phyloP scores from a whole-genome alignment of 1,140 invertebrate species.

The Pseudomyrmex dendroicus region DNA sequence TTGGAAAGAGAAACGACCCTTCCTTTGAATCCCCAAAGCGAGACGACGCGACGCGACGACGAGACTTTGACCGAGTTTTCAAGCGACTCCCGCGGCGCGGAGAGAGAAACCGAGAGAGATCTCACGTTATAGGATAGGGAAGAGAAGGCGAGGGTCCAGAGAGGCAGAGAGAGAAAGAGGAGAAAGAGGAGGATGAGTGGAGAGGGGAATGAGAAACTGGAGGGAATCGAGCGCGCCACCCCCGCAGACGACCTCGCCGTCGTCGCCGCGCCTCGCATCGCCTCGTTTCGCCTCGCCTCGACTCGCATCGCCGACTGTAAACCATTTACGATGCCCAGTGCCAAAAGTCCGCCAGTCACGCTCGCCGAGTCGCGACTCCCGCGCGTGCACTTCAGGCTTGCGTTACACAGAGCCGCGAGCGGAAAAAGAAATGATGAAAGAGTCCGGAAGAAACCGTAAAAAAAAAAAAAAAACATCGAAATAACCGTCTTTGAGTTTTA shows the following conservation, averaged over 20 bases:
- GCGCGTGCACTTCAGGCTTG: constrained; percentile 37
- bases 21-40: constrained; percentile 76
- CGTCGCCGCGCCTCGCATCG: constrained; percentile 68
- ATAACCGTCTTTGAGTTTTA: neutral
- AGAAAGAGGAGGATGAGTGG: constrained; percentile 56
- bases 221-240: constrained; percentile 34
- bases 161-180: constrained; percentile 42
- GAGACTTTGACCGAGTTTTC: constrained; percentile 76
- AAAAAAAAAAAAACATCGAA: neutral
- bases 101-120: constrained; percentile 59
- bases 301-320: constrained; percentile 72
- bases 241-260: constrained; percentile 71
- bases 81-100: constrained; percentile 69
- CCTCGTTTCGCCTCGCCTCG: constrained; percentile 73
- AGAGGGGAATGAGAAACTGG: constrained; percentile 51
- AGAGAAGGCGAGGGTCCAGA: constrained; percentile 42
- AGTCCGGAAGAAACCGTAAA: neutral
- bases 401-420: constrained; percentile 34
- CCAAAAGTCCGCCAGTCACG: constrained; percentile 76
- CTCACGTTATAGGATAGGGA: constrained; percentile 40
- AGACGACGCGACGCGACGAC: constrained; percentile 73
- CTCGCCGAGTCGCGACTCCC: constrained; percentile 70
- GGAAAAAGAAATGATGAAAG: constrained; percentile 32
- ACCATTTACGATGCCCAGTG: constrained; percentile 76
- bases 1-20: constrained; percentile 70